phyloP scores from a whole-genome alignment of 2,888 invertebrate species.

The Synergus gifuensis region DNA sequence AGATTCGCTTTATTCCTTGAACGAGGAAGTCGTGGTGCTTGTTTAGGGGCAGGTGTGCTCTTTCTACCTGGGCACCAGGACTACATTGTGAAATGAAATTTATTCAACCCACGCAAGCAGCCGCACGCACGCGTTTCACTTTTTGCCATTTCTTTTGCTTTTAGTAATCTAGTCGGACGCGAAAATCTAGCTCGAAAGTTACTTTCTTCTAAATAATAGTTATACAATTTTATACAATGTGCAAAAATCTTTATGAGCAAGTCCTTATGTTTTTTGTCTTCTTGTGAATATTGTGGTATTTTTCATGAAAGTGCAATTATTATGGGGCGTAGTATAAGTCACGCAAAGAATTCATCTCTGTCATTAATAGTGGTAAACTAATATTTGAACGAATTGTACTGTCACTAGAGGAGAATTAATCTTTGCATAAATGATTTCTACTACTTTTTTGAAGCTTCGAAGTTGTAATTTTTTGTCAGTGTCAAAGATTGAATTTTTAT shows the following conservation, averaged over 20 bases:
- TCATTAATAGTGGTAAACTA: slow-evolving; percentile 3
- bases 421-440: too few species aligned
- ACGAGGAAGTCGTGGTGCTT: not conserved
- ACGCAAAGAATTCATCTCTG: slow-evolving; percentile 9
- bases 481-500: too few species aligned
- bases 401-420: not conserved
- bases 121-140: slow-evolving; percentile 11
- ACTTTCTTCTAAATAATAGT: not conserved
- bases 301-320: not conserved
- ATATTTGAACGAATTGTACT: not conserved
- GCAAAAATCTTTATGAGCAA: not conserved
- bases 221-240: not conserved
- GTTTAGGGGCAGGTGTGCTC: slow-evolving; percentile 24
- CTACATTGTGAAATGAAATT: slow-evolving; percentile 34
- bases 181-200: not conserved
- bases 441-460: not conserved
- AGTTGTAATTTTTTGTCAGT: not conserved
- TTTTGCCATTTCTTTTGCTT: not conserved
- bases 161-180: not conserved
- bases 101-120: slow-evolving; percentile 19
- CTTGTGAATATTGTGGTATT: not conserved
- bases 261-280: not conserved
- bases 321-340: not conserved
- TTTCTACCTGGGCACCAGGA: slow-evolving; percentile 7
- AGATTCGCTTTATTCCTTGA: not conserved